Base-by-base conservation (phyloP, 2,888 invertebrate species). In the Gryllus longicercus region DNA sequence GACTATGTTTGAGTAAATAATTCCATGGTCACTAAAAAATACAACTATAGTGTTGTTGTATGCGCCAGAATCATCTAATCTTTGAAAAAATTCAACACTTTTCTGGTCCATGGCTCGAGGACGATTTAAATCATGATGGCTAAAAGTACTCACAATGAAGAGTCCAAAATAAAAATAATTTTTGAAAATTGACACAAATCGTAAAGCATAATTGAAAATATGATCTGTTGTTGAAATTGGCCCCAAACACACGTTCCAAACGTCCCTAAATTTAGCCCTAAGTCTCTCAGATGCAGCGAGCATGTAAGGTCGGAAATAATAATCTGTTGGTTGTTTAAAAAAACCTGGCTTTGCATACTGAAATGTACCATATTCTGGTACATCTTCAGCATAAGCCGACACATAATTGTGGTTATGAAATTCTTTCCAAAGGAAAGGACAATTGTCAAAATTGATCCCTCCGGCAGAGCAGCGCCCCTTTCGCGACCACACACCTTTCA, bases 351-450 rank as follows among this genome's bases (percentile, higher is more conserved):
- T 93, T 21, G 90, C 85, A 83, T 92, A 94, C 84, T 93, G 94
- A 85, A 94, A 95, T 0, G 95, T 95, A 79, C 92, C 92, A 10
- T 95, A 92, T 2, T 85, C 84, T 0, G 92, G 89, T 82, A 92
- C 91, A 85, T 96, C 96, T 88, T 96, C 96, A 0, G 92, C 93
- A 84, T 94, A 95, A 10, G 92, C 93, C 0, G 96, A 96, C 0
- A 92, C 90, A 86, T 95, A 96, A 74, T 94, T 93, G 10, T 89
- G 87, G 10, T 91, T 86, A 81, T 91, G 90, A 85, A 92, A 97
- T 82, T 90, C 89, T 83, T 92, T 92, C 96, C 96, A 97, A 75
- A 96, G 88, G 82, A 96, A 90, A 0, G 92, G 90, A 84, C 94
- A 92, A 79, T 91, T 89, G 84, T 96, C 95, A 79, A 93, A 83